Base-by-base conservation (phyloP, 2,113 vertebrate species). In the Pleuronectes platessa region DNA sequence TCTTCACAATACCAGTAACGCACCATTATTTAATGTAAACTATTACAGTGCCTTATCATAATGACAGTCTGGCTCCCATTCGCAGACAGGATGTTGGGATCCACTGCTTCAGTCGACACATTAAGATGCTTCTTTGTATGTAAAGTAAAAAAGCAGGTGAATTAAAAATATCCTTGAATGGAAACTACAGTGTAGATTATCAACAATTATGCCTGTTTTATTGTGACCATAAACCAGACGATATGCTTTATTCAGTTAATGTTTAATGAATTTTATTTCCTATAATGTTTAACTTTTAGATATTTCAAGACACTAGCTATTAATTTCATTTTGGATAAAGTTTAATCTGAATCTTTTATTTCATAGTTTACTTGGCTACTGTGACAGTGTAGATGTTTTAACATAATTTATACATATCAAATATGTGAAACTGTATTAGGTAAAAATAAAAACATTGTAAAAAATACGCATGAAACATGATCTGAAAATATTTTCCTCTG, bases 401-500 rank as follows among this genome's bases (percentile, higher is more conserved):
- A 62, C 13, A 56, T 47, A 12, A 21, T 79, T 53, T 2, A 64
- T 51, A 27, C 27, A 58, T 72, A 23, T 73, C 15, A 69, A 40
- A 86, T 51, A 84, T 74, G 54, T 18, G 68, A 64, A 61, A 74
- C 26, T 77, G 65, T 18, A 84, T 83, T 55, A 42, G 67, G 37
- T 71, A 40, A 45, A 70, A 24, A 68, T 69, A 74, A 76, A 21
- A 27, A 51, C 15, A 71, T 37, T 23, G 75, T 69, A 6, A 79
- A 78, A 81, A 73, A 76, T 70, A 81, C 23, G 42, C 78, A 68
- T 62, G 79, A 80, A 79, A 71, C 67, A 77, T 75, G 70, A 60
- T 61, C 77, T 79, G 81, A 87, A 91, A 91, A 86, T 92, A 87
- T 83, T 88, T 90, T 91, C 85, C 77, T 91, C 88, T 93, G 85